Evolutionary conservation across 2,113 vertebrate genomes (phyloP), one percentile per base, ranked within the genome.

Genomic region (Catharus fuscescens): DNA sequence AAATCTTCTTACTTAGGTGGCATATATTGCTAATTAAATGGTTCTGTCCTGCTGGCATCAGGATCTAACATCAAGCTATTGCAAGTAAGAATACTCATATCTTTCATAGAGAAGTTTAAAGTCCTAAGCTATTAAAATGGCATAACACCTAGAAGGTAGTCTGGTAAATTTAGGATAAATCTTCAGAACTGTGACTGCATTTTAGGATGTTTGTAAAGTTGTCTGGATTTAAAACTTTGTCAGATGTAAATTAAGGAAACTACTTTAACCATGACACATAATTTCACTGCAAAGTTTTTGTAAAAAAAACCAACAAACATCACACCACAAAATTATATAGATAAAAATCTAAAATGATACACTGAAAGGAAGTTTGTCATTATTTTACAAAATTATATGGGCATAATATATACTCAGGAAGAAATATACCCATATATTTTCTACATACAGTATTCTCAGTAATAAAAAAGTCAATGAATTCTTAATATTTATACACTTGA

Each of bases 21-120:
- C 23, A 79, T 40, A 32, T 9, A 74, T n/a, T 84, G 29, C 31
- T 67, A 92, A 96, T 88, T 85, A 85, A 79, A 66, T 52, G 54
- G 6, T 23, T 66, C 44, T 72, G 18, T 44, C 83, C 36, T 73
- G 3, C 13, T 24, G 10, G 56, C 18, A 34, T 38, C 64, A 66
- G 18, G n/a, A 57, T 57, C 56, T 57, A 79, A 59, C 6, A 38
- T 13, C 29, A 73, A 34, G 17, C 12, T 89, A 45, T 7, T 2
- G 0, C 1, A 0, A 32, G 11, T 36, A 56, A 60, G 12, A 69
- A 65, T 28, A 42, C 15, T 57, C 7, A 18, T 0, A 2, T 26
- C 25, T 82, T 88, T 76, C 48, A 59, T 3, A 26, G 1, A 65
- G 17, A 48, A 60, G 15, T 18, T 57, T 73, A 40, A 64, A 86